A percentile compares a stretch with the other conserved stretches of the same genome.
Conservation (phyloP, 2,888 invertebrate species). For the Oithona nana region DNA sequence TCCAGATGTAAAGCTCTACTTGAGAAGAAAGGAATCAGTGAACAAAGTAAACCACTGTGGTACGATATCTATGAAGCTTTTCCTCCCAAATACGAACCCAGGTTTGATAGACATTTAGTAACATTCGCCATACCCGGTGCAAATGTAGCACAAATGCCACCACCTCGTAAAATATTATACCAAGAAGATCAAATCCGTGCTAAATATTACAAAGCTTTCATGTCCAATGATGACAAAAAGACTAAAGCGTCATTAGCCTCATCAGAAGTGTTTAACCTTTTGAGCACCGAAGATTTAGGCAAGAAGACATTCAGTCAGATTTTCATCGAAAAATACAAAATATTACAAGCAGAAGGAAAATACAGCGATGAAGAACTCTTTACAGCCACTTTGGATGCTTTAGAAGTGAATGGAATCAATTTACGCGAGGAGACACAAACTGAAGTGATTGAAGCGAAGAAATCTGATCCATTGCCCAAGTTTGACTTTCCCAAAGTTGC, state of each 20-base stretch:
- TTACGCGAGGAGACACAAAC: too few relatives aligned
- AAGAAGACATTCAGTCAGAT: not conserved
- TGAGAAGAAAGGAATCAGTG: conserved; percentile 52
- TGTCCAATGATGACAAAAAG: not conserved
- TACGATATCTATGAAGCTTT: conserved; percentile 73
- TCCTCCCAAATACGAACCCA: conserved; percentile 68
- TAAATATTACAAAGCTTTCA: conserved; percentile 34
- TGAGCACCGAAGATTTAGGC: not conserved
- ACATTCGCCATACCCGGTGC: not conserved
- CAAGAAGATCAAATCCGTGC: conserved; percentile 64
- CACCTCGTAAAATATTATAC: conserved; percentile 52
- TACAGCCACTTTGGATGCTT: conserved; percentile 11
- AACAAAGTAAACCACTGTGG: conserved; percentile 76
- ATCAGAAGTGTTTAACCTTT: conserved; percentile 2
- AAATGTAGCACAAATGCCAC: conserved; percentile 23
- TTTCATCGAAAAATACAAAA: conserved; percentile 2
- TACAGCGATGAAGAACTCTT: not conserved
- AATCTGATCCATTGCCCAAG: not conserved
- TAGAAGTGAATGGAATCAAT: conserved; percentile 1
- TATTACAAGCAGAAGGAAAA: not conserved
- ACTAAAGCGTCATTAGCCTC: not conserved
- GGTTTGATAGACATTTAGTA: conserved; percentile 38
- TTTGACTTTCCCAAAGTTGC: not conserved
- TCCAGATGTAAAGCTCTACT: conserved; percentile 56
- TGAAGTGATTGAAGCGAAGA: too few relatives aligned